These are phyloP conservation scores for Ophioninae sp. DNA, from an alignment of 2,888 invertebrate species.

Conservation along the genomic window DNA sequence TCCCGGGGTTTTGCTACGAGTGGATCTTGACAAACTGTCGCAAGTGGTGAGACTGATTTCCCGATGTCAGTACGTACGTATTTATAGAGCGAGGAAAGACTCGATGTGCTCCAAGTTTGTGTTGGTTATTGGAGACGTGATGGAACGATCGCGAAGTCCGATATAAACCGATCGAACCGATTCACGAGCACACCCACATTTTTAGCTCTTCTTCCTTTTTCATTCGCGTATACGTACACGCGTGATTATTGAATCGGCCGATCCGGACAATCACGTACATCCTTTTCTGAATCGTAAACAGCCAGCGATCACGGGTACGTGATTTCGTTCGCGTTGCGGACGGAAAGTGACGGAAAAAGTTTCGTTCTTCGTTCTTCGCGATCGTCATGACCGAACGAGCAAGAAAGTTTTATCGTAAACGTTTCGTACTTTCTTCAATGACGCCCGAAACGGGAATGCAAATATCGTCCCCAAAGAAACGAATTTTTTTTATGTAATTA, in stretches of 20 bases:
- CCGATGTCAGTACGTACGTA: constrained; percentile 69
- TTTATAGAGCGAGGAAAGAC: constrained; percentile 72
- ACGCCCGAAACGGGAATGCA: constrained; percentile 34
- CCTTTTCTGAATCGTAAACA: constrained; percentile 72
- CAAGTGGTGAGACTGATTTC: constrained; percentile 72
- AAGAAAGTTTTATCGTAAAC: constrained; percentile 52
- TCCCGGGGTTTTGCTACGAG: constrained; percentile 49
- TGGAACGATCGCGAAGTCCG: constrained; percentile 41
- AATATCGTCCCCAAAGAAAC: neutral
- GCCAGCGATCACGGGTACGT: constrained; percentile 65
- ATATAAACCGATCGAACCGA: constrained; percentile 7
- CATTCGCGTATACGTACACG: constrained; percentile 1
- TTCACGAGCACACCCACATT: neutral
- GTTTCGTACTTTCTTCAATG: constrained; percentile 52
- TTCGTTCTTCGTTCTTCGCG: constrained; percentile 64
- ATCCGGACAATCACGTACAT: constrained; percentile 62
- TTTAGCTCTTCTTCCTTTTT: neutral
- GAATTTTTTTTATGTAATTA: too few species aligned
- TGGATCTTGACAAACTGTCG: constrained; percentile 59
- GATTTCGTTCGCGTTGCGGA: constrained; percentile 63
- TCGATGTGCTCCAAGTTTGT: constrained; percentile 51
- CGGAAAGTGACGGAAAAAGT: constrained; percentile 69
- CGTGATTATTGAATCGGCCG: constrained; percentile 33
- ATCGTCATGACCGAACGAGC: constrained; percentile 28
- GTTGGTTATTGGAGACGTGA: constrained; percentile 44